Evolutionary conservation across 2,113 vertebrate species (phyloP), one percentile per base, ranked within the genome.

Genomic region (Plestiodon gilberti): DNA sequence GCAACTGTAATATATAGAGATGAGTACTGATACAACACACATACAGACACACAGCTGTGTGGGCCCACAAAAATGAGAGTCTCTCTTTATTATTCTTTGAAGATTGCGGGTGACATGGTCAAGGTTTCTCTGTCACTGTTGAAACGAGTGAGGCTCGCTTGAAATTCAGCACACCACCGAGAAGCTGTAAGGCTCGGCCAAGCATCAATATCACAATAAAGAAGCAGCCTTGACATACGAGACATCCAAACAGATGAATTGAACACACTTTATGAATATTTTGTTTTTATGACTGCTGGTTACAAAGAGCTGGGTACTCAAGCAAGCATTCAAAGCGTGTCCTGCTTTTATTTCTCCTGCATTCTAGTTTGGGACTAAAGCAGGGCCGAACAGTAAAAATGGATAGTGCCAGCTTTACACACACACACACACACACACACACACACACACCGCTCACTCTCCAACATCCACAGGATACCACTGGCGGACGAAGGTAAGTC

Each of bases 251-350:
- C 61, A n/a, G 87, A 85, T 67, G 15, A 1, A 62, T 2, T 38
- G 11, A 57, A 75, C 83, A n/a, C 33, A 33, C 11, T 3, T 52
- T 38, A 77, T 1, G 0, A 74, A 48, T 73, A 80, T 48, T 84
- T n/a, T n/a, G n/a, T n/a, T 69, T 69, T 55, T 78, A 86, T 38
- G 87, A 9, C 10, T 73, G 28, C 25, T 11, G 9, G 43, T 52
- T 75, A 22, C 23, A 83, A 64, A 78, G 38, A 67, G 30, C 20
- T 74, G 81, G 84, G 67, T 74, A 25, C 23, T 82, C 69, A 83
- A 81, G 70, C 28, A 81, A 79, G 23, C 35, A 64, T 81, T 81
- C 85, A 87, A 87, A 64, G 10, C 65, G 48, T 64, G 23, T 43
- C 23, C 69, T 5, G 40, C 30, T 80, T 86, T 61, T 73, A 76